Evolutionary conservation across 2,797 vertebrate genomes (phyloP), one percentile per base, ranked within the genome.

Genomic region (Tokudaia tokunoshimensis): DNA sequence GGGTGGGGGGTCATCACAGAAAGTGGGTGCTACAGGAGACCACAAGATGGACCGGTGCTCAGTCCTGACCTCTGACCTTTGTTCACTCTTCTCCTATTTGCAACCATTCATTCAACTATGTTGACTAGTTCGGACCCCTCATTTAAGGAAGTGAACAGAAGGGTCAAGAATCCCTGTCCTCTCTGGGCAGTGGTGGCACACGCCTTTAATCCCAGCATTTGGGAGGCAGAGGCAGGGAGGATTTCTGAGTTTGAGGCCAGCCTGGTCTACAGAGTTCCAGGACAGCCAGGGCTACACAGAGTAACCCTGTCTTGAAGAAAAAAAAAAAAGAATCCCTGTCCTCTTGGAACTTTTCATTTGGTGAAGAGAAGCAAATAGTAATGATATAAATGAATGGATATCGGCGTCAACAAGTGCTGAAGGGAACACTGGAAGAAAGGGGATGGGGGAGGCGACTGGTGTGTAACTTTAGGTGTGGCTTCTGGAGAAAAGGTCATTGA

Each of bases 381-480:
- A 7, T 0, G 65, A 24, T 47, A 1, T 37, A 5, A 74, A 70
- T 14, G 52, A 63, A 50, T 6, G 29, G 26, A 0, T 55, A 37
- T 9, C 31, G 2, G 74, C 3, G 52, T 57, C 0, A 2, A 0
- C 0, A 0, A 3, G 17, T 6, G 41, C 75, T 29, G 41, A 55
- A 90, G 57, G 75, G 86, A 19, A 76, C 87, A 78, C 2, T 0
- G 9, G 91, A 44, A 6, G 6, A 6, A 63, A 52, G 72, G 20
- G 22, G 74, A 55, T 26, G 14, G 29, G 15, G 34, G 3, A 34
- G 41, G 59, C 1, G 24, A 41, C 2, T 5, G 47, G 50, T 24
- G 47, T 65, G 9, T 89, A 11, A 81, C 74, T 50, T 61, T 47
- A 37, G 94, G 41, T 50, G 24, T 94, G 91, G 44, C 10, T 17